phyloP scores from a whole-genome alignment of 2,797 vertebrate genomes.

The Petrocephalus sullivani region DNA sequence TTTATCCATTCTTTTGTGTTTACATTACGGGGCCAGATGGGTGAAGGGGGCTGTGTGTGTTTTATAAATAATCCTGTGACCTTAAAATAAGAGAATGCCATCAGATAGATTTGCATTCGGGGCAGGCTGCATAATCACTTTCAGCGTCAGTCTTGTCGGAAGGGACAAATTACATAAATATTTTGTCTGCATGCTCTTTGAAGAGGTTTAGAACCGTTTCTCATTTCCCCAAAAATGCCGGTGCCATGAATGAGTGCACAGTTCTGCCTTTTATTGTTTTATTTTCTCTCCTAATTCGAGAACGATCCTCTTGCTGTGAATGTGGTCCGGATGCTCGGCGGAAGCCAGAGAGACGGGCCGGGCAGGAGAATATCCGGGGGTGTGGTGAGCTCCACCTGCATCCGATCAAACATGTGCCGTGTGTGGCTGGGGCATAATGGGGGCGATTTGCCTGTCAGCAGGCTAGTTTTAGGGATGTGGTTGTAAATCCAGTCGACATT shows the following conservation, averaged over 20 bases:
- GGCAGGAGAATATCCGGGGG: background rate
- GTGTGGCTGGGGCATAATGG: background rate
- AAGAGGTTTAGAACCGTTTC: background rate
- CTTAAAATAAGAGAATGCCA: background rate
- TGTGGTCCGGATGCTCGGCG: background rate
- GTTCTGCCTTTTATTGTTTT: background rate
- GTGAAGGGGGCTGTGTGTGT: background rate
- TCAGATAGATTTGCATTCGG: too few species aligned
- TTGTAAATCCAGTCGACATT: background rate
- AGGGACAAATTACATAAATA: background rate
- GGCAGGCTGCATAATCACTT: background rate
- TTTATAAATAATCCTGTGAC: background rate
- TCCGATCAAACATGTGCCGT: background rate
- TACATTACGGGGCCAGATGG: background rate
- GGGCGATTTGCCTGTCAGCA: background rate
- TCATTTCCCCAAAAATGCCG: background rate
- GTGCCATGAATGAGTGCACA: background rate
- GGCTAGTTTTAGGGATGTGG: background rate
- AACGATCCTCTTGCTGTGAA: background rate
- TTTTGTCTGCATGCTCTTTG: background rate
- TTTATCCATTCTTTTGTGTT: background rate
- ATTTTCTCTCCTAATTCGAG: background rate
- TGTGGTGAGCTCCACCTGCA: background rate
- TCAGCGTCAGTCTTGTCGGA: background rate
- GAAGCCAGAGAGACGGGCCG: background rate